phyloP scores from a whole-genome alignment of 2,113 vertebrate genomes.

The Acrocephalus kingi region DNA sequence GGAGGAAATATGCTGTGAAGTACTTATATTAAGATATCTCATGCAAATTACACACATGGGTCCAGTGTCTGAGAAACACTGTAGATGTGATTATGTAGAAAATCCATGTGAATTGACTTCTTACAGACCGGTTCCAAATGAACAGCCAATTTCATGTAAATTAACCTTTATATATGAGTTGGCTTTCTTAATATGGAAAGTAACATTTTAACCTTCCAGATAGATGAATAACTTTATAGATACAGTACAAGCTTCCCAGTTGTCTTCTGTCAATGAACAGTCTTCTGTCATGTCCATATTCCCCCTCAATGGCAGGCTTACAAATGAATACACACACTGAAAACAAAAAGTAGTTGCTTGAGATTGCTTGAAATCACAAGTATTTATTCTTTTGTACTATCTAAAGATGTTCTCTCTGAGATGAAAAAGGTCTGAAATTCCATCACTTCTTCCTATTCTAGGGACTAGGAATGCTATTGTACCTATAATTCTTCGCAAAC shows the following conservation, averaged over 20 bases:
- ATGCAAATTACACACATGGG: background rate
- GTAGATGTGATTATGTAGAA: background rate
- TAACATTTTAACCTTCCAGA: background rate
- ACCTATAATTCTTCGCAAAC: background rate
- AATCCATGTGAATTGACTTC: background rate
- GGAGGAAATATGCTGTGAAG: slow-evolving; percentile 8
- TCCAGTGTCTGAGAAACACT: background rate
- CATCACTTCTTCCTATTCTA: background rate
- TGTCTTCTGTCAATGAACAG: background rate
- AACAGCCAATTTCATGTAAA: background rate
- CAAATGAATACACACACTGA: background rate
- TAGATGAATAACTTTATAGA: background rate
- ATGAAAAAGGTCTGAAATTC: background rate
- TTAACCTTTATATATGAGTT: background rate
- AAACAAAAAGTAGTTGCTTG: background rate
- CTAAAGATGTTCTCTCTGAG: background rate
- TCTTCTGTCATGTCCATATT: background rate
- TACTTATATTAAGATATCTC: slow-evolving; percentile 7
- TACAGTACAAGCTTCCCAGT: background rate
- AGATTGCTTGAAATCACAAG: background rate
- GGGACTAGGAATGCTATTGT: background rate
- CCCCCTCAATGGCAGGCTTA: background rate
- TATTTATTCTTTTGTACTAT: background rate
- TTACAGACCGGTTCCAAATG: background rate
- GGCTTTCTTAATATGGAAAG: background rate